Evolutionary conservation across 2,113 vertebrate species (phyloP), one percentile per base, ranked within the genome.

Genomic region (Bubo blakistoni): DNA sequence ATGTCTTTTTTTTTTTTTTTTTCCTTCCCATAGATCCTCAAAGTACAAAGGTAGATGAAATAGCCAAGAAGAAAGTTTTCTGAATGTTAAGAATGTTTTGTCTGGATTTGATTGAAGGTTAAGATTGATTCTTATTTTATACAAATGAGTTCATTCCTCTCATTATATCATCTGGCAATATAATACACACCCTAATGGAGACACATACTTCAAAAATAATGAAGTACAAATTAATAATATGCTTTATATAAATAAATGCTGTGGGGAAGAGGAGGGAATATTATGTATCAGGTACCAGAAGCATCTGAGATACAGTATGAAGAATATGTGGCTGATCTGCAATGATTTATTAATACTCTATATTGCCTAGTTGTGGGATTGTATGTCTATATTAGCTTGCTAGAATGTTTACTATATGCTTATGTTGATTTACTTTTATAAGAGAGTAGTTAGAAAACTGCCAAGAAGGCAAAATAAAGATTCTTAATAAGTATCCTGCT

Each of bases 401-500:
- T 76, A 46, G 63, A 71, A 81, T 26, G 44, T 74, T 90, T 88
- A 40, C 55, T 84, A 27, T 67, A 86, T 1, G 2, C 18, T 55
- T 88, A 67, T 25, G 51, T 42, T 90, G 90, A 85, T 94, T 92
- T 88, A 92, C 32, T 86, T 91, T 88, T 74, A 63, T 40, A 86
- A 59, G 24, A 80, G 19, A 57, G 40, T 51, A 90, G 82, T 86
- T 91, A 84, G 40, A 85, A 94, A 90, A 67, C 20, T 63, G 34
- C 19, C 88, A 95, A 88, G 85, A 83, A 92, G 32, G 52, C 46
- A 91, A 90, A 93, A 93, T 77, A 83, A 90, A 95, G 46, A 65
- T 84, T 74, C 51, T 84, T 51, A 71, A 22, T 66, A 83, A 92
- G 72, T 71, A 92, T 38, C 47, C 59, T 88, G 29, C 72, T 92